phyloP scores from a whole-genome alignment of 1,140 invertebrate genomes.

The Nixonia krombeini region DNA sequence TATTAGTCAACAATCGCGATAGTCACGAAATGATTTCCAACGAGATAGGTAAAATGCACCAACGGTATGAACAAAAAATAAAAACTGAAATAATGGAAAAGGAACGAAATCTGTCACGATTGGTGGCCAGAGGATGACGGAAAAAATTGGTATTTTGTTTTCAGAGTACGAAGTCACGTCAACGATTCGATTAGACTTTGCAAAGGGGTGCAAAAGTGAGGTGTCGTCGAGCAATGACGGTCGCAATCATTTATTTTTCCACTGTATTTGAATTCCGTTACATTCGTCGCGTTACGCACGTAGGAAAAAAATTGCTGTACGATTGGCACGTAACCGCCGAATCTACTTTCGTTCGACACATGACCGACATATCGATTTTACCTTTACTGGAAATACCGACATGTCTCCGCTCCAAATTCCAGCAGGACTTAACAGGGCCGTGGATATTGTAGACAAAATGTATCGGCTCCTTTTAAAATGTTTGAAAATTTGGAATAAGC shows the following conservation, averaged over 20 bases:
- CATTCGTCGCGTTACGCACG: not conserved
- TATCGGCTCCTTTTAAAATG: constrained; percentile 22
- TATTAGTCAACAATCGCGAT: no score
- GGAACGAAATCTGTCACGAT: no score
- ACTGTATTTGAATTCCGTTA: not conserved
- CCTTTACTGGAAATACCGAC: constrained; percentile 19
- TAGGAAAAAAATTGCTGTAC: constrained; percentile 13
- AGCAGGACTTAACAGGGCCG: constrained; percentile 21
- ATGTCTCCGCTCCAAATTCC: constrained; percentile 25
- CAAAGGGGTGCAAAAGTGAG: no score
- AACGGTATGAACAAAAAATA: no score
- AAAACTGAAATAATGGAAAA: no score
- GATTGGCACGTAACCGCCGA: constrained; percentile 10
- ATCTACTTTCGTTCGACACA: constrained; percentile 22
- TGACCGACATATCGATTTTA: constrained; percentile 34
- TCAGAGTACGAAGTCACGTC: no score
- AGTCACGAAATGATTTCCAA: no score
- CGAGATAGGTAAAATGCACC: no score
- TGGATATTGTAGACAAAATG: constrained; percentile 20
- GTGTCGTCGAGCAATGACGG: no score
- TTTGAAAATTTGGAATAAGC: constrained; percentile 13
- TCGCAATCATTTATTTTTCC: not conserved
- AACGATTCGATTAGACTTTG: no score
- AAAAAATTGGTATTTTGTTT: no score
- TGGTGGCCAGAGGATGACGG: no score